Evolutionary conservation across 35 echinoderm and acorn worm genomes (phyloP), one percentile per base, ranked within the genome.

Genomic region (Anneissia japonica): DNA sequence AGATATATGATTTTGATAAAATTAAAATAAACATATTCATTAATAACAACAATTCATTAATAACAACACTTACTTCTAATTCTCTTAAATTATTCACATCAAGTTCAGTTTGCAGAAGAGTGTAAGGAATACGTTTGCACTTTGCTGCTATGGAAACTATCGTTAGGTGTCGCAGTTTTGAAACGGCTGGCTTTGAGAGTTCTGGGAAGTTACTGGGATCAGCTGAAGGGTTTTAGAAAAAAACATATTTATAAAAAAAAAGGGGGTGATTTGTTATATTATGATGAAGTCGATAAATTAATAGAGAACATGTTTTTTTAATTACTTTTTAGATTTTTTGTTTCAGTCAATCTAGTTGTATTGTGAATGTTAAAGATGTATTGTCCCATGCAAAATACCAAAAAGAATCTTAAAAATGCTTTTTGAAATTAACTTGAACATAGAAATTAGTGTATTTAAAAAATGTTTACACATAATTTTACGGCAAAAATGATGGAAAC

Each of bases 61-160:
- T 31, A 12, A 30, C n/a, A 17, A 36, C 19, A 55, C 93, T 84
- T 75, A 88, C 95, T 86, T 98, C 95, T 72, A 98, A 74, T 74
- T 91, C 95, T 79, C 95, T 89, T 23, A 99, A 86, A 72, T 99
- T 99, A 16, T 76, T 84, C 86, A 99, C 91, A 32, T 99, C 89
- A 7, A 99, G 81, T 39, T 99, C 92, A 51, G 89, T 46, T 16
- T 89, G 83, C 30, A 99, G 79, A 16, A 91, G 92, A 41, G 89
- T 86, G 87, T 99, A 99, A 0, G 96, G 89, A 74, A 99, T 99
- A 38, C 92, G 56, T 86, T 94, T 99, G 31, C 34, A 86, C 46
- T 99, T 93, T 28, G 92, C 96, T 56, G 96, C 96, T 80, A 99
- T 55, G 37, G 92, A 91, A 6, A 99, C 96, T 21, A 99, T 83